Base-by-base conservation (phyloP, 2,113 vertebrate species). In the Hemicordylus capensis region DNA sequence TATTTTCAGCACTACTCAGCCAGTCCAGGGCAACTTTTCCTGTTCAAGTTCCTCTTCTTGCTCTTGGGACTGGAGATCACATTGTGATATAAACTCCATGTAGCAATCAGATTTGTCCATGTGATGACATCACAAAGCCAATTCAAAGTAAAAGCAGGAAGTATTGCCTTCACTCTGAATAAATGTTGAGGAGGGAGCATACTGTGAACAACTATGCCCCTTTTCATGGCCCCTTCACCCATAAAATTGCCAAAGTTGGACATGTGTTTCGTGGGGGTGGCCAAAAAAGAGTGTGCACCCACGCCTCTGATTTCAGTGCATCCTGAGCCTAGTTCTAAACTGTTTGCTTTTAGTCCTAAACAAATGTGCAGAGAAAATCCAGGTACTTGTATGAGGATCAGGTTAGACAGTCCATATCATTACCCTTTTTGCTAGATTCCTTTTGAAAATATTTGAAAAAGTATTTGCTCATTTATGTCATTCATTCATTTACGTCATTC, bases 381-480 rank as follows among this genome's bases (percentile, higher is more conserved):
- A 22, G 9, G 14, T 76, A 51, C 37, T 48, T 63, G 42, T 66
- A 5, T n/a, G 39, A 54, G 20, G 64, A 54, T 51, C 6, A 37
- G n/a, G 6, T 14, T 54, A 11, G 58, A 6, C 58, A 2, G 0
- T 75, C 26, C 44, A 42, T 46, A 37, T 1, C 1, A 44, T 15
- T 67, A 44, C 24, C 70, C n/a, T 4, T 46, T 44, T 46, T 42
- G 6, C 72, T n/a, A 31, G 19, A 1, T 85, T 80, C 80, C 12
- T 63, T 88, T 87, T 85, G 22, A 69, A 0, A 84, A 78, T 90
- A 73, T 8, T 87, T 72, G 61, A 70, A n/a, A n/a, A n/a, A n/a
- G n/a, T n/a, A n/a, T n/a, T n/a, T n/a, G n/a, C n/a, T n/a, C n/a
- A n/a, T n/a, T n/a, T 75, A 37, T 87, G 51, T 44, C 80, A 22